A percentile compares a stretch with the other conserved stretches of the same genome.
phyloP scores from a whole-genome alignment of 2,888 invertebrate genomes.

The Synanthedon myopaeformis region DNA sequence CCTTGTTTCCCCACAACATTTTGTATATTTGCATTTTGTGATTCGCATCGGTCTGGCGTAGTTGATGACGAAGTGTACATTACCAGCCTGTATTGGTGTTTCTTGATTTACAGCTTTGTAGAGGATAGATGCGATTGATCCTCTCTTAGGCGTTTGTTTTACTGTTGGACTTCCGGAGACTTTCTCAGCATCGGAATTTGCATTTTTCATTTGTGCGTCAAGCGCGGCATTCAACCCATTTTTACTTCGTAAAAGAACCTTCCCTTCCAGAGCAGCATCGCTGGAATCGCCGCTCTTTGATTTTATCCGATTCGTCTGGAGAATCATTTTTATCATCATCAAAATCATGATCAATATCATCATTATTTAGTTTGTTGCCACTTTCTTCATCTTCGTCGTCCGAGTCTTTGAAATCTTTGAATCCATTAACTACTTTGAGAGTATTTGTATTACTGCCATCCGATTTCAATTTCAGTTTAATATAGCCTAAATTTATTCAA shows the following conservation, averaged over 20 bases:
- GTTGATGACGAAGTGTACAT: constrained; percentile 7
- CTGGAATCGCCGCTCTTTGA: constrained; percentile 31
- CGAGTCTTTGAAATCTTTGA: constrained; percentile 55
- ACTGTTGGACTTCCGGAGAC: constrained; percentile 37
- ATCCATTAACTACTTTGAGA: constrained; percentile 57
- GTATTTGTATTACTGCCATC: constrained; percentile 48
- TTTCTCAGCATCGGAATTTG: constrained; percentile 7
- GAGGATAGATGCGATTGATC: constrained; percentile 26
- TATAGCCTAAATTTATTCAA: too few species aligned
- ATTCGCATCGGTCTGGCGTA: constrained; percentile 26
- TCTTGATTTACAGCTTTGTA: constrained; percentile 21
- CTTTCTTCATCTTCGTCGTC: constrained; percentile 49
- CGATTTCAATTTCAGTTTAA: constrained; percentile 58
- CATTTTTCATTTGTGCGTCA: constrained; percentile 10
- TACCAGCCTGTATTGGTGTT: constrained; percentile 9
- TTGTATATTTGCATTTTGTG: constrained; percentile 23
- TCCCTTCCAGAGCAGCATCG: constrained; percentile 7
- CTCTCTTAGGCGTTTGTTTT: constrained; percentile 58
- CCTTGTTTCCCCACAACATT: constrained; percentile 52
- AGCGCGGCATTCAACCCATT: too few species aligned
- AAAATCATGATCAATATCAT: constrained; percentile 8
- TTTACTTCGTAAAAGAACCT: constrained; percentile 6
- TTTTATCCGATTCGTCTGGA: constrained; percentile 13
- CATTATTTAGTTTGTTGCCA: constrained; percentile 33
- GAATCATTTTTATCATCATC: constrained; percentile 20